These are phyloP conservation scores for Tetramorium simillimum DNA, from an alignment of 1,140 invertebrate species.

Conservation along the genomic window DNA sequence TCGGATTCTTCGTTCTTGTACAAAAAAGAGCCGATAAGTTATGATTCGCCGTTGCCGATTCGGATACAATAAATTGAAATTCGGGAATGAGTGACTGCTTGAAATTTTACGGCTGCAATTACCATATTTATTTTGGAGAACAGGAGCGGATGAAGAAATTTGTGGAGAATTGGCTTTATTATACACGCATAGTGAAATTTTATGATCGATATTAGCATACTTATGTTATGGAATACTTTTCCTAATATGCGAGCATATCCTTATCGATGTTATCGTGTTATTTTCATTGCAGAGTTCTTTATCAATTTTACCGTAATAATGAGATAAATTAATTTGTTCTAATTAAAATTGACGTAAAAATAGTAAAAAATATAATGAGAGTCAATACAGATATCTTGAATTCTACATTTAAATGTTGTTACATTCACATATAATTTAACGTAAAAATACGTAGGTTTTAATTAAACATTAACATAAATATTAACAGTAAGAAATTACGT, in stretches of 20 bases:
- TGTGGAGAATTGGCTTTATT: too few species aligned
- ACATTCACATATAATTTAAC: too few species aligned
- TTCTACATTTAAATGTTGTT: too few species aligned
- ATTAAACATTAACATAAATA: neutral
- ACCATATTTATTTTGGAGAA: neutral
- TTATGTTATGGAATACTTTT: neutral
- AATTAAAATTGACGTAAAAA: too few species aligned
- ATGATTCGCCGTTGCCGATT: neutral
- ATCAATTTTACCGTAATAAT: neutral
- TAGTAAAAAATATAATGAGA: too few species aligned
- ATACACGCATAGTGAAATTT: too few species aligned
- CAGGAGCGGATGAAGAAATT: neutral
- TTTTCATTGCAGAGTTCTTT: neutral
- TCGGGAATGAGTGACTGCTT: neutral
- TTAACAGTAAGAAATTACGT: neutral
- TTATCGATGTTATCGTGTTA: neutral
- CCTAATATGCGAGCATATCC: neutral
- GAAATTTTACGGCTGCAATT: constrained; percentile 33
- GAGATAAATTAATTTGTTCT: neutral
- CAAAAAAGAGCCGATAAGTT: constrained; percentile 8
- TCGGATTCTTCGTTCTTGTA: neutral
- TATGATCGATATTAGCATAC: neutral
- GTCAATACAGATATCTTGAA: too few species aligned
- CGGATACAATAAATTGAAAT: neutral
- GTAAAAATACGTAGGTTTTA: too few species aligned